Percentiles rank a stretch among this genome's conserved stretches.
These are phyloP conservation scores for Coregonus suidteri DNA, from an alignment of 2,797 vertebrate genomes.

Conservation along the genomic window DNA sequence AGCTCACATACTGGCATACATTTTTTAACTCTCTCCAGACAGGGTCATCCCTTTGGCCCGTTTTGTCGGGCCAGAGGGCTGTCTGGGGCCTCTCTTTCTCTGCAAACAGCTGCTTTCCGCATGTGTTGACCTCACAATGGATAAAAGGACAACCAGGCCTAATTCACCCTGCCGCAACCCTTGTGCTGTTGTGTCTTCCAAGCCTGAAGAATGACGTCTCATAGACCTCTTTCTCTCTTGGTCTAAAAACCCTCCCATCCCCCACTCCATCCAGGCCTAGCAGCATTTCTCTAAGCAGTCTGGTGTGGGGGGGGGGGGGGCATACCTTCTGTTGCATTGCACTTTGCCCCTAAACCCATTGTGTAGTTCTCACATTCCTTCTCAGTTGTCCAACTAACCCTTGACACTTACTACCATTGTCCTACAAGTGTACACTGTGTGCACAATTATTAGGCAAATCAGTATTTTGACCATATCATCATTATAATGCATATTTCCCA, in stretches of 20 bases:
- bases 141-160: background rate
- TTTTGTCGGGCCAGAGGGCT: slow-evolving; percentile 19
- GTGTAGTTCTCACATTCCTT: background rate
- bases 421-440: too few relatives aligned
- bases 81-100: slow-evolving; percentile 3
- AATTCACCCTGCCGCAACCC: slow-evolving; percentile 5
- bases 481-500: too few relatives aligned
- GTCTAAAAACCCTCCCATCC: background rate
- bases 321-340: background rate
- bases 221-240: too few relatives aligned
- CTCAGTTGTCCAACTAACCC: background rate
- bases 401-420: background rate
- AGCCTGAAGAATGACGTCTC: background rate
- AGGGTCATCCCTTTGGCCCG: background rate
- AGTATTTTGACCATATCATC: too few relatives aligned
- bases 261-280: background rate
- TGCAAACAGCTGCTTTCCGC: slow-evolving; percentile 33
- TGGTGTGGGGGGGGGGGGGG: background rate
- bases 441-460: too few relatives aligned
- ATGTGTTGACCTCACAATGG: slow-evolving; percentile 26
- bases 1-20: background rate
- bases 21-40: background rate
- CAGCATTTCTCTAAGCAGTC: background rate
- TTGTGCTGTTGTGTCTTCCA: slow-evolving; percentile 12
- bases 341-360: background rate